Conservation (phyloP, 2,113 vertebrate genomes). For the Himantopus leucocephalus region DNA sequence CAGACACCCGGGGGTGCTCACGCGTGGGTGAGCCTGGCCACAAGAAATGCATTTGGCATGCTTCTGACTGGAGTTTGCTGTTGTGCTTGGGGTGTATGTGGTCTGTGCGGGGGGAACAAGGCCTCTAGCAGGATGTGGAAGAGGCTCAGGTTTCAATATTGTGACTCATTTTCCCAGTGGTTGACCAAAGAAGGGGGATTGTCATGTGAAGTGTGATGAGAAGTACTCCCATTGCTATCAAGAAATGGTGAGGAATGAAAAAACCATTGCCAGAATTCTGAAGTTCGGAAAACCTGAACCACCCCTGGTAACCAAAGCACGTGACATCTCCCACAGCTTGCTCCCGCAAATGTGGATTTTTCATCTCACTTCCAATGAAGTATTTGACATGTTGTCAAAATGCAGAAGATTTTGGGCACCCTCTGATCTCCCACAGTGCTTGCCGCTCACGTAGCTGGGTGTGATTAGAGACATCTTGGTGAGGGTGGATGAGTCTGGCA, state of each 20-base stretch:
- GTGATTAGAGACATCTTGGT: neutral
- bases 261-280: neutral
- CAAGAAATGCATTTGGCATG: neutral
- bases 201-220: neutral
- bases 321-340: neutral
- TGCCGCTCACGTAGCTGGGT: neutral
- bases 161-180: neutral
- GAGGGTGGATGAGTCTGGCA: neutral
- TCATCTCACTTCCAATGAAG: neutral
- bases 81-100: neutral
- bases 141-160: neutral
- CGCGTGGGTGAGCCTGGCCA: fast-evolving
- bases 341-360: neutral
- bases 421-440: neutral
- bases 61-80: neutral
- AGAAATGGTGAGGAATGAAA: neutral
- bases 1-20: fast-evolving
- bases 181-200: neutral
- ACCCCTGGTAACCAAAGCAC: fast-evolving
- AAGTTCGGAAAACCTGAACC: neutral
- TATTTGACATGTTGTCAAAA: neutral
- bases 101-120: neutral
- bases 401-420: neutral
- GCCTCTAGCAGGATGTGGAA: neutral
- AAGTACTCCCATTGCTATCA: neutral